phyloP scores from a whole-genome alignment of 1,140 invertebrate genomes.

The Drosophila grimshawi region DNA sequence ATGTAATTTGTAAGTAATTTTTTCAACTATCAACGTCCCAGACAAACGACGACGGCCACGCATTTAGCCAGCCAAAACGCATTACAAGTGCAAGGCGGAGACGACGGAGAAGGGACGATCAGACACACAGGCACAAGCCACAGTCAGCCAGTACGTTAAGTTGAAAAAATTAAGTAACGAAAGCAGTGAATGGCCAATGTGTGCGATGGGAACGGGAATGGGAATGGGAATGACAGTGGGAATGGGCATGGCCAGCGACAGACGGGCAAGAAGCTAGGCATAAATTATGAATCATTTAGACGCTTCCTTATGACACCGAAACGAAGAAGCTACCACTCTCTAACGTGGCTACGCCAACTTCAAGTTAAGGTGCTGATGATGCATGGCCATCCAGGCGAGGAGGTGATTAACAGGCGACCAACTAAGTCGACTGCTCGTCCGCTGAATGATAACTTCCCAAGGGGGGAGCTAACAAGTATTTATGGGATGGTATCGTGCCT shows the following conservation, averaged over 20 bases:
- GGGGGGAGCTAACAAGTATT: slow-evolving; percentile 71
- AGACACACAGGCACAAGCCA: slow-evolving; percentile 56
- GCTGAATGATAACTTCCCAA: slow-evolving; percentile 35
- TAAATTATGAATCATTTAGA: slow-evolving; percentile 84
- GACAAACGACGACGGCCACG: slow-evolving; percentile 67
- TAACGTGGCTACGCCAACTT: slow-evolving; percentile 20
- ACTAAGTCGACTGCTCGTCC: background rate
- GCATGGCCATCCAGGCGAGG: slow-evolving; percentile 29
- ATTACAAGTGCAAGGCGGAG: slow-evolving; percentile 38
- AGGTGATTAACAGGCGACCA: slow-evolving; percentile 42
- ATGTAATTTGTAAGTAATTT: slow-evolving; percentile 82
- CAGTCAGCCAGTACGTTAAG: slow-evolving; percentile 47
- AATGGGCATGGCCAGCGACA: slow-evolving; percentile 37
- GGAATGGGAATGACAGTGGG: slow-evolving; percentile 19
- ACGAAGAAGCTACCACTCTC: slow-evolving; percentile 50
- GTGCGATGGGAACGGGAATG: slow-evolving; percentile 55
- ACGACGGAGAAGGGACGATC: background rate
- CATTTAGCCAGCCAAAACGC: slow-evolving; percentile 59
- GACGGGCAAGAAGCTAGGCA: slow-evolving; percentile 59
- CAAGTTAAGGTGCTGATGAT: slow-evolving; percentile 40
- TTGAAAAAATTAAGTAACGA: slow-evolving; percentile 78
- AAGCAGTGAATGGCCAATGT: slow-evolving; percentile 70
- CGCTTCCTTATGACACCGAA: slow-evolving; percentile 83
- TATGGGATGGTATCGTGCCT: slow-evolving; percentile 54
- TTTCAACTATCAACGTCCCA: slow-evolving; percentile 76